A percentile compares a stretch with the other conserved stretches of the same genome.
These are phyloP conservation scores for Pseudomyrmex concolor DNA, from an alignment of 1,140 invertebrate species.

Conservation along the genomic window DNA sequence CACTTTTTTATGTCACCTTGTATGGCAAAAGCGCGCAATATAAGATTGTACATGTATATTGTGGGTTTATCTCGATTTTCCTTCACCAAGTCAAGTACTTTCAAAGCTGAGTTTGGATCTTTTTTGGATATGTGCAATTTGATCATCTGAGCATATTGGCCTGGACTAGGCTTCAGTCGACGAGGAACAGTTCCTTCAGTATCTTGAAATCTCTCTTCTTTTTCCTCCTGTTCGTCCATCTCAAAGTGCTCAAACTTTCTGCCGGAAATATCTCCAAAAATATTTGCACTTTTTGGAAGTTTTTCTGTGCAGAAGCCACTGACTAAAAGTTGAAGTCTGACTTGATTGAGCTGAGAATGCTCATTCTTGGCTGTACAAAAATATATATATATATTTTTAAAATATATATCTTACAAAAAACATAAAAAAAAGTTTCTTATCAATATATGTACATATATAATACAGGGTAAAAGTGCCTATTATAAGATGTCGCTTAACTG, in stretches of 20 bases:
- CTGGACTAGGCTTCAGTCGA: slow-evolving; percentile 83
- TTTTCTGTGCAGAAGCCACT: slow-evolving; percentile 29
- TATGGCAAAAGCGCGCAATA: slow-evolving; percentile 92
- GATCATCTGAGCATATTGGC: slow-evolving; percentile 89
- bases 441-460: no score
- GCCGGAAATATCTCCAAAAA: slow-evolving; percentile 80
- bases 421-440: not conserved
- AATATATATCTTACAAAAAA: not conserved
- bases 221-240: slow-evolving; percentile 76
- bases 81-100: slow-evolving; percentile 91
- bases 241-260: slow-evolving; percentile 69
- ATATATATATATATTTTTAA: no score
- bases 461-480: no score
- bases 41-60: slow-evolving; percentile 91
- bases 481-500: no score
- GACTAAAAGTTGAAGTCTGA: not conserved
- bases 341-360: not conserved
- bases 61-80: slow-evolving; percentile 91
- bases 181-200: slow-evolving; percentile 67
- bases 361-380: not conserved
- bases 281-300: slow-evolving; percentile 69
- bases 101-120: slow-evolving; percentile 90
- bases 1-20: slow-evolving; percentile 94
- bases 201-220: slow-evolving; percentile 78
- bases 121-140: slow-evolving; percentile 87